These are phyloP conservation scores for Cydia amplana DNA, from an alignment of 1,140 invertebrate genomes.

Conservation along the genomic window DNA sequence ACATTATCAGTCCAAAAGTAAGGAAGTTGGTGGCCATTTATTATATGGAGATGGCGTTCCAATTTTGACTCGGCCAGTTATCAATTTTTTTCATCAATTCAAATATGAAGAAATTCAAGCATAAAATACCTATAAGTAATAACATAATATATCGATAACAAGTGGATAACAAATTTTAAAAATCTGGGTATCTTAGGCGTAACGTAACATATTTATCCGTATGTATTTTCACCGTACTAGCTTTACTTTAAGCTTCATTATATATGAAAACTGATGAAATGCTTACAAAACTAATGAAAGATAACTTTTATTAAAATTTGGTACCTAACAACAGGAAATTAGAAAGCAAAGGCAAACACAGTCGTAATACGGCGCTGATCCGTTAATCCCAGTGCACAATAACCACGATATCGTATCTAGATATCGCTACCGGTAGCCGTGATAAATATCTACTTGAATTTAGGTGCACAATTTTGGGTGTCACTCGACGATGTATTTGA, in stretches of 20 bases:
- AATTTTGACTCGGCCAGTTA: too few species aligned
- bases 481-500: too few species aligned
- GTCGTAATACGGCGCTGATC: conserved; percentile 31
- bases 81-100: too few species aligned
- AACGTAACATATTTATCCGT: neutral
- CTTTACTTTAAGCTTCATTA: neutral
- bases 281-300: conserved; percentile 12
- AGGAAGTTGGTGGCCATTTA: too few species aligned
- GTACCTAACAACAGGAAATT: conserved; percentile 26
- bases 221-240: neutral
- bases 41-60: too few species aligned
- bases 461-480: neutral
- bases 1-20: too few species aligned
- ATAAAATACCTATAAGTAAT: too few species aligned
- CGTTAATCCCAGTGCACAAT: conserved; percentile 32
- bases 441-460: neutral
- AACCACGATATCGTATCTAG: conserved; percentile 7
- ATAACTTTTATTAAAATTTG: conserved; percentile 39
- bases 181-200: neutral
- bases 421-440: conserved; percentile 10
- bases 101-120: too few species aligned
- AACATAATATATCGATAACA: too few species aligned
- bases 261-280: too few species aligned
- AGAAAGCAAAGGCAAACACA: conserved; percentile 35
- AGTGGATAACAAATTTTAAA: too few species aligned